phyloP scores from a whole-genome alignment of 2,797 vertebrate species.

The Silurus aristotelis region DNA sequence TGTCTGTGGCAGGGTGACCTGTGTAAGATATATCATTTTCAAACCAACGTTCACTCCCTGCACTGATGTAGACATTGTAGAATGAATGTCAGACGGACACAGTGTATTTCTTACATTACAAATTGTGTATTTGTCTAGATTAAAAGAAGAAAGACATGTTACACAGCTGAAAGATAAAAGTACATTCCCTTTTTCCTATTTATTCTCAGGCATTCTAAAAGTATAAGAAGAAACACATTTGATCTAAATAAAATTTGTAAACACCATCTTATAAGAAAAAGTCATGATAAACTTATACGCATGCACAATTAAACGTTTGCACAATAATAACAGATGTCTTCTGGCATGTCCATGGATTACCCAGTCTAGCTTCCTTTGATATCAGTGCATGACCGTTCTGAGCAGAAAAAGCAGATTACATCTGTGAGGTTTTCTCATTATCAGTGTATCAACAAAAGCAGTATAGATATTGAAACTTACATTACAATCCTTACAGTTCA shows the following conservation, averaged over 20 bases:
- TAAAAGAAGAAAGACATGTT: background rate
- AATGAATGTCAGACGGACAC: background rate
- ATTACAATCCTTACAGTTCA: background rate
- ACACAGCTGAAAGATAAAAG: background rate
- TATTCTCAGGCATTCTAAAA: background rate
- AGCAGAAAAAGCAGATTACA: constrained; percentile 70
- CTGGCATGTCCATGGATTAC: constrained; percentile 74
- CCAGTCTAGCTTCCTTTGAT: constrained; percentile 66
- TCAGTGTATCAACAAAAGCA: background rate
- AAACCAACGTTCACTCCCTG: background rate
- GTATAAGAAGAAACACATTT: constrained; percentile 60
- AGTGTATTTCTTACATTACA: constrained; percentile 4
- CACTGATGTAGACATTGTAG: constrained; percentile 2
- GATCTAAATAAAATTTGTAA: constrained; percentile 71
- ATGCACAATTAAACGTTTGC: constrained; percentile 23
- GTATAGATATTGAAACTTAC: background rate
- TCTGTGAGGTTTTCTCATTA: constrained; percentile 45
- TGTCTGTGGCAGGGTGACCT: constrained; percentile 58
- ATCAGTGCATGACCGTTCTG: constrained; percentile 57
- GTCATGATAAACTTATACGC: constrained; percentile 67
- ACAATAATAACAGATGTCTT: constrained; percentile 74
- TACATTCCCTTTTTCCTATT: background rate
- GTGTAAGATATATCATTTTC: constrained; percentile 53
- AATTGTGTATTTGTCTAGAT: background rate
- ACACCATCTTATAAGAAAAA: constrained; percentile 69